Base-by-base conservation (phyloP, 2,113 vertebrate genomes). In the Chlorodrepanis virens region DNA sequence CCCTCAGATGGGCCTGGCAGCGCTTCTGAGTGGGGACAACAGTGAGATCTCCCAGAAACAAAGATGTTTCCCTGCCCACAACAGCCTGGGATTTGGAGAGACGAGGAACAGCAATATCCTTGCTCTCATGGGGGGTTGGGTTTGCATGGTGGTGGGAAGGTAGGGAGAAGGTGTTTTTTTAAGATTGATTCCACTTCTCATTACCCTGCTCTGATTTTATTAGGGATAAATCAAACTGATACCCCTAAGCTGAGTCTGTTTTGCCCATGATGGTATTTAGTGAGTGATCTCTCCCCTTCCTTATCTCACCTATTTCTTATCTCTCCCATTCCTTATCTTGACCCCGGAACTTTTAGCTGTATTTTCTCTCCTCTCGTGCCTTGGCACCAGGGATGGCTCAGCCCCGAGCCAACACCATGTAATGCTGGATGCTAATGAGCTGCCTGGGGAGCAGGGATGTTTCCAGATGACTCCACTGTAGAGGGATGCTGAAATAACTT, bases 381-480 rank as follows among this genome's bases (percentile, higher is more conserved):
- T 76, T 94, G 68, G 85, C 71, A 91, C 39, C 22, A 50, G 52
- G 39, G 49, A 91, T 1, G 0, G 70, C 70, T 90, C 25, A 79
- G 82, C 75, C 60, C 54, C 1, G 28, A 77, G 85, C 71, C 87
- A 94, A 70, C 44, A 72, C 12, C 79, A 85, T 1, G 2, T 60
- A 47, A 93, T 82, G 67, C 22, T 90, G 53, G 88, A 87, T 39
- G 25, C 52, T 80, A 85, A 79, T 0, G 12, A 84, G 57, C 45
- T 40, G 14, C 57, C 94, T 90, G 42, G 67, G 79, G 75, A 87
- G 59, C 8, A 1, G 27, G 42, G 91, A 69, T 53, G 65, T 52
- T 94, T 95, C 63, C 85, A 92, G 83, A 90, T 74, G 54, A 85
- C 75, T 86, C 61, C 57, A 37, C n/a, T 56, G 57, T 57, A 57